Evolutionary conservation across 2,888 invertebrate species (phyloP), one percentile per base, ranked within the genome.

Genomic region (Aspidiotus destructor): DNA sequence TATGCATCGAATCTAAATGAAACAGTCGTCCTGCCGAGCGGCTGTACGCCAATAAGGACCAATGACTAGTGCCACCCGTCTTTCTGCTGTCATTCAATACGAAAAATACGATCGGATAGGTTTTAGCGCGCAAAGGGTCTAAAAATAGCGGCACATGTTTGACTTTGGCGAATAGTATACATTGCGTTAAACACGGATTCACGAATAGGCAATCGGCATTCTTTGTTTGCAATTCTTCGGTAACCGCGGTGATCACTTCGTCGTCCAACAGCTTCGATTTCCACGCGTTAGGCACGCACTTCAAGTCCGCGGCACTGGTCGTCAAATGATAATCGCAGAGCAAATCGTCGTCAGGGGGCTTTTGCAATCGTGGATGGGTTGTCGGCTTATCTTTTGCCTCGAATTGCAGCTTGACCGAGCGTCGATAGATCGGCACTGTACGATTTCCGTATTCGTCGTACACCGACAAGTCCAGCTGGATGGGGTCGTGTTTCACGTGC

Each of bases 371-470:
- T 13, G 11, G 58, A 9, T 58, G 28, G 2, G 17, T 40, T 9
- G 55, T 28, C 11, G n/a, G 48, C n/a, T 48, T 48, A 48, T 48
- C n/a, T 11, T n/a, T 8, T n/a, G 9, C 15, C 7, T 58, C 52
- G 52, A 65, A 65, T 48, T 65, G 57, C 58, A 65, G 42, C 13
- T 55, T 15, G 5, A 65, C 65, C 17, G 65, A 65, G 9, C 65
- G 65, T 17, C 65, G 41, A 28, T 65, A 58, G 7, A 65, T 44
- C 2, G 65, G 65, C 60, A 58, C 42, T 0, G 65, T 65, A 13
- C 65, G 65, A 28, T 65, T 65, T 42, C 65, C 65, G 48, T 65
- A 65, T 44, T 65, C 65, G 65, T 65, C 65, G 48, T 42, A 57
- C 57, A 65, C n/a, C 40, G 65, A 48, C 28, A 65, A 48, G 15